Evolutionary conservation across 2,113 vertebrate species (phyloP).

Genomic region (Brachypteracias leptosomus): DNA sequence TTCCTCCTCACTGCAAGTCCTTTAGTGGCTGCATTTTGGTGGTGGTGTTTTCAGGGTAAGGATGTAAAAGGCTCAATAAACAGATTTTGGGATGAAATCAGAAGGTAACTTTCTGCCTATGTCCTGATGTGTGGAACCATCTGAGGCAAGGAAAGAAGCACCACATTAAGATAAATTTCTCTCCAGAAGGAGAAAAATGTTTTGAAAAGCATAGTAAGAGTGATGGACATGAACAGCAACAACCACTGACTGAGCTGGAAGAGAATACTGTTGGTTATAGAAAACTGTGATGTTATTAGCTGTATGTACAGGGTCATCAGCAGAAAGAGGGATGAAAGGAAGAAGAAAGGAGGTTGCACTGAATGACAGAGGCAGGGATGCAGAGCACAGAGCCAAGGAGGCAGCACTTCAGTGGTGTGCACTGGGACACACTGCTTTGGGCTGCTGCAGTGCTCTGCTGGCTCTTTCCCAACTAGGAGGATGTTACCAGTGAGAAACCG

Average conservation of each 20-base stretch:
- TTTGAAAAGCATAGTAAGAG: not conserved
- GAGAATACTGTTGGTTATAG: not conserved
- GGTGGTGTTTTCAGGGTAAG: not conserved
- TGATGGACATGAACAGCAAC: not conserved
- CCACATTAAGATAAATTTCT: not conserved
- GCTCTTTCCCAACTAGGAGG: not conserved
- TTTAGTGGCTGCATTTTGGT: fast-evolving
- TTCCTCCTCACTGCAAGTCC: fast-evolving
- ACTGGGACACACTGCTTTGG: not conserved
- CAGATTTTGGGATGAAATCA: not conserved
- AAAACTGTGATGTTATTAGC: not conserved
- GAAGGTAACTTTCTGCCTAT: not conserved
- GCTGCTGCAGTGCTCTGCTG: not conserved
- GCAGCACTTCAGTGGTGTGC: not conserved
- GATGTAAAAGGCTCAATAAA: not conserved
- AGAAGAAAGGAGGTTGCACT: not conserved
- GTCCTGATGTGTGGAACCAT: not conserved
- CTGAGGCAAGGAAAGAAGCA: not conserved
- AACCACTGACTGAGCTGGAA: not conserved
- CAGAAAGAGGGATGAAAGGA: not conserved
- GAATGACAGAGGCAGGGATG: not conserved
- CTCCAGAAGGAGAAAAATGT: not conserved
- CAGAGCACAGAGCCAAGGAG: not conserved
- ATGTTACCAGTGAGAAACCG: not conserved
- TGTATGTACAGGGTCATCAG: not conserved